Base-by-base conservation (phyloP, 2,113 vertebrate species). In the Coptodon rendalli region DNA sequence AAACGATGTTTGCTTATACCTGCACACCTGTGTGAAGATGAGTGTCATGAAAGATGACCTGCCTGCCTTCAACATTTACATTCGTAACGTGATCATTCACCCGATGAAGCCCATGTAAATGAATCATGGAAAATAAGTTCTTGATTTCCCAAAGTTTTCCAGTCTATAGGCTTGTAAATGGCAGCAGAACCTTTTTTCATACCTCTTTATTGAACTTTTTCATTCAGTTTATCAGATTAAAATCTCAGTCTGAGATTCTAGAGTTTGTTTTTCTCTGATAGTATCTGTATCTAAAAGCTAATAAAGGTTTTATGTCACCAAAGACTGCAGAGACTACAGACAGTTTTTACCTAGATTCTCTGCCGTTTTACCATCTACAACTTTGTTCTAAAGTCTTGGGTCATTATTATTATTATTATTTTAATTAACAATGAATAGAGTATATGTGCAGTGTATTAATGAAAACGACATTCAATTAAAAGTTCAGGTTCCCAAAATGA, bases 21-120 rank as follows among this genome's bases (percentile, higher is more conserved):
- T 40, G 61, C 31, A 56, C 89, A 48, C 78, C 83, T 87, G 76
- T 10, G 63, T 54, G 45, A 63, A 31, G 1, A 54, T 36, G 54
- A 12, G 81, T 43, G 59, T 40, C 56, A 36, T 80, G 86, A 86
- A 13, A 85, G 16, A 82, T 87, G 84, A 89, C 24, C 63, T 48
- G 17, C 27, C 7, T 50, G 24, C 53, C 52, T 54, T 68, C 61
- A 71, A 34, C 6, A 88, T 91, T 94, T 94, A 85, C 89, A 92
- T 92, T 34, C 80, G 84, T 73, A 84, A 88, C 0, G 5, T 24
- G 54, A 88, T 53, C 85, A 27, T 34, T 27, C 45, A 45, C 45
- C 71, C 2, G 9, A 48, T 48, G 40, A 45, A 50, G 14, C 0
- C 16, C 43, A 50, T 76, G 43, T 31, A 78, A 78, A 78, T 78